phyloP scores from a whole-genome alignment of 1,140 invertebrate species.

The Eufriesea mexicana region DNA sequence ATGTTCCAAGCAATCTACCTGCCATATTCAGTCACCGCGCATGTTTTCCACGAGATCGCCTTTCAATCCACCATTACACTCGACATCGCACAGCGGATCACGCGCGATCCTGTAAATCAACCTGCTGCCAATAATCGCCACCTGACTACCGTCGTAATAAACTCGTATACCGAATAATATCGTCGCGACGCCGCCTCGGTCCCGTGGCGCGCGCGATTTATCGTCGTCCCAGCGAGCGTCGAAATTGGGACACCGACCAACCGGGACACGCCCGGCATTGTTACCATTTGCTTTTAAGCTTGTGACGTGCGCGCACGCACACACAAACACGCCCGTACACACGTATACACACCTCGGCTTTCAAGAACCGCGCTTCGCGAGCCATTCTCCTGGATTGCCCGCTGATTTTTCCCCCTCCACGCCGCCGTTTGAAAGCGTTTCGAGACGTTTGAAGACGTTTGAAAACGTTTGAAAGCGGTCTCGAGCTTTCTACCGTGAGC shows the following conservation, averaged over 20 bases:
- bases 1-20: no score
- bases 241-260: slow-evolving; percentile 51
- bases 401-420: background rate
- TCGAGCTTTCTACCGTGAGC: no score
- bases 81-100: no score
- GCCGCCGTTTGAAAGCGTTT: background rate
- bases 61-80: background rate
- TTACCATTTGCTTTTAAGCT: slow-evolving; percentile 48
- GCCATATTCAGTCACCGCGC: no score
- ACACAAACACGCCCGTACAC: background rate
- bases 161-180: slow-evolving; percentile 47
- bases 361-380: background rate
- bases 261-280: slow-evolving; percentile 49
- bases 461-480: background rate
- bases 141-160: slow-evolving; percentile 36
- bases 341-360: background rate
- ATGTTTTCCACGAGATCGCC: background rate
- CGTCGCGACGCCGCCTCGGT: slow-evolving; percentile 32
- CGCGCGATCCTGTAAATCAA: slow-evolving; percentile 2
- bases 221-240: slow-evolving; percentile 23
- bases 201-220: slow-evolving; percentile 27
- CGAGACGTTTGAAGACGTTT: background rate
- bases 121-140: slow-evolving; percentile 23
- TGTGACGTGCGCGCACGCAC: background rate
- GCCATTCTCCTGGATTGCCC: background rate